Conservation (phyloP, 2,888 invertebrate species). For the Hipparchia sbordonii region DNA sequence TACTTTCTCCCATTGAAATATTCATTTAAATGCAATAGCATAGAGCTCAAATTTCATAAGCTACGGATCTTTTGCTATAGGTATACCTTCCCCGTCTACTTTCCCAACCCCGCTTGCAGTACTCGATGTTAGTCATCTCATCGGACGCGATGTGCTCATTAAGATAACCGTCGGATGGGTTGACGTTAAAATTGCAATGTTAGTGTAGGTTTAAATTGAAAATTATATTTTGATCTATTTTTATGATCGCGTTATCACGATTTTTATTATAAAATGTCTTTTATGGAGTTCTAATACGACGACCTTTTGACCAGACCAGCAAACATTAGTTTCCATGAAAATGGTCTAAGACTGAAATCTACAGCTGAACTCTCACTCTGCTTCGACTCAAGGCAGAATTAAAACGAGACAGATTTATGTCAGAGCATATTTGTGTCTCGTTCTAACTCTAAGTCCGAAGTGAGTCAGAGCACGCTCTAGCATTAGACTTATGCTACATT, state of each 20-base stretch:
- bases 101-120: constrained; percentile 45
- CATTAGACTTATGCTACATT: no score
- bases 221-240: constrained; percentile 16
- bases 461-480: no score
- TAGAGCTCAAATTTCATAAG: constrained; percentile 15
- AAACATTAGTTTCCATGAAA: no score
- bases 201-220: constrained; percentile 24
- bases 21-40: background rate
- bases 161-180: constrained; percentile 37
- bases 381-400: no score
- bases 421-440: no score
- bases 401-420: no score
- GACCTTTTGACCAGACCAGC: background rate
- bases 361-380: no score
- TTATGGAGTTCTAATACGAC: background rate
- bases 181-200: constrained; percentile 37
- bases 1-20: constrained; percentile 4
- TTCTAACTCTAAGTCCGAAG: no score
- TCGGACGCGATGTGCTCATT: constrained; percentile 39
- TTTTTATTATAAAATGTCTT: background rate
- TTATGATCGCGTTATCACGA: constrained; percentile 1
- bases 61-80: background rate
- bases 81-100: constrained; percentile 40
- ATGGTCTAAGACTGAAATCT: no score
- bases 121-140: constrained; percentile 41